phyloP scores from a whole-genome alignment of 2,797 vertebrate genomes.

The Craterocephalus amniculus region DNA sequence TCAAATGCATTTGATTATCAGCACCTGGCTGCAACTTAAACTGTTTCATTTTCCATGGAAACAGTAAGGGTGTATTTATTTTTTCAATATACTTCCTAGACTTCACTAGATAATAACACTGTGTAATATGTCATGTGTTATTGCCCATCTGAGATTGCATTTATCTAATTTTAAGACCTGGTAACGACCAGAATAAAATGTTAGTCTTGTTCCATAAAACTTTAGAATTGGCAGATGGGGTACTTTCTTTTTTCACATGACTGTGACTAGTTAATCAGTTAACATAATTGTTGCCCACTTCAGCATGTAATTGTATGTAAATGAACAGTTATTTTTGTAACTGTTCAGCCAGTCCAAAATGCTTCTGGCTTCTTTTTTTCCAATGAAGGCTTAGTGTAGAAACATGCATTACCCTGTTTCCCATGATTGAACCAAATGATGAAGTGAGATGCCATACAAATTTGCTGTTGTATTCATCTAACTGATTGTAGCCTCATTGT shows the following conservation, averaged over 20 bases:
- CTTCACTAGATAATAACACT: background rate
- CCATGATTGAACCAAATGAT: background rate
- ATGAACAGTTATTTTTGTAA: background rate
- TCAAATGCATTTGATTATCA: background rate
- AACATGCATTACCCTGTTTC: slow-evolving; percentile 11
- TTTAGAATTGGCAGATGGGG: background rate
- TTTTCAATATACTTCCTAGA: too few relatives aligned
- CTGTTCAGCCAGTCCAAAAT: slow-evolving; percentile 5
- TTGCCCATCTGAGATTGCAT: background rate
- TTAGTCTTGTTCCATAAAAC: background rate
- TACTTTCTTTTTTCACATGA: slow-evolving; percentile 13
- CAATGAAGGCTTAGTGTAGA: background rate
- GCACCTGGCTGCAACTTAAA: background rate
- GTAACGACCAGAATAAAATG: background rate
- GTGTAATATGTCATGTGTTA: background rate
- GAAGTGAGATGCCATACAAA: slow-evolving; percentile 19
- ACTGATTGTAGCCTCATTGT: slow-evolving; percentile 14
- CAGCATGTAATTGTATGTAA: slow-evolving; percentile 8
- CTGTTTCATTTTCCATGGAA: background rate
- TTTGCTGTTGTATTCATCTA: background rate
- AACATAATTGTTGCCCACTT: slow-evolving; percentile 14
- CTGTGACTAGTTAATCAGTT: slow-evolving; percentile 18
- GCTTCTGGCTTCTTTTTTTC: background rate
- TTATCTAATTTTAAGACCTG: background rate
- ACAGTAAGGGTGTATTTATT: background rate